These are phyloP conservation scores for Varroa destructor DNA, from an alignment of 1,140 invertebrate species.

Conservation along the genomic window DNA sequence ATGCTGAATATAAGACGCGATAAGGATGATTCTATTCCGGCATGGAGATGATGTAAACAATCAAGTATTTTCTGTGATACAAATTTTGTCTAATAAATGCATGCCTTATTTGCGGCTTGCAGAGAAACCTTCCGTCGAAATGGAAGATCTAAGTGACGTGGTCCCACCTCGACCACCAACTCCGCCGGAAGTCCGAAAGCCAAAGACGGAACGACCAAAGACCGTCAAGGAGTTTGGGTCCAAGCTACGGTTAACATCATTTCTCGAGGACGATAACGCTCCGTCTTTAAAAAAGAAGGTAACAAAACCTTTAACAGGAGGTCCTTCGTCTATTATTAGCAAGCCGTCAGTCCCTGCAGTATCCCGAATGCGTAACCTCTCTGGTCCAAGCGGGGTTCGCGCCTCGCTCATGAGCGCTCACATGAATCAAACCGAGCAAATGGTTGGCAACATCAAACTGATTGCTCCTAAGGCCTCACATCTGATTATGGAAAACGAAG, in stretches of 20 bases:
- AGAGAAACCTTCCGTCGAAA: too few relatives aligned
- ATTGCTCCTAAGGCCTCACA: constrained; percentile 13
- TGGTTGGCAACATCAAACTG: constrained; percentile 24
- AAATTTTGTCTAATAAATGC: too few relatives aligned
- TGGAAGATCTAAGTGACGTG: constrained; percentile 31
- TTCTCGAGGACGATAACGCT: constrained; percentile 41
- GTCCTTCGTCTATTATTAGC: not conserved
- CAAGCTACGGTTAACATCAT: constrained; percentile 60
- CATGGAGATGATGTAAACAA: too few relatives aligned
- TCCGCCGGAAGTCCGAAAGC: constrained; percentile 32
- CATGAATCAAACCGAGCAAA: constrained; percentile 17
- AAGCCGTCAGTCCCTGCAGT: constrained; percentile 4
- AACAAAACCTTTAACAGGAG: not conserved
- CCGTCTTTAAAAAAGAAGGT: constrained; percentile 29
- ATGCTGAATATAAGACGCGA: too few relatives aligned
- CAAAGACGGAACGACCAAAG: constrained; percentile 49
- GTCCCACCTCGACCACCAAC: constrained; percentile 29
- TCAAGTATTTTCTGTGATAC: too few relatives aligned
- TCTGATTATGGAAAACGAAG: constrained; percentile 26
- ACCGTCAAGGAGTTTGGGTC: constrained; percentile 76
- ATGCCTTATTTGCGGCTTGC: too few relatives aligned
- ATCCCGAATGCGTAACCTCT: constrained; percentile 15
- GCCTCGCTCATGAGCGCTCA: constrained; percentile 15
- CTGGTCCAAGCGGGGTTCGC: constrained; percentile 27
- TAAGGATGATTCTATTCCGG: too few relatives aligned